Conservation (phyloP, 2,888 invertebrate genomes). For the Agonopterix subpropinquella region DNA sequence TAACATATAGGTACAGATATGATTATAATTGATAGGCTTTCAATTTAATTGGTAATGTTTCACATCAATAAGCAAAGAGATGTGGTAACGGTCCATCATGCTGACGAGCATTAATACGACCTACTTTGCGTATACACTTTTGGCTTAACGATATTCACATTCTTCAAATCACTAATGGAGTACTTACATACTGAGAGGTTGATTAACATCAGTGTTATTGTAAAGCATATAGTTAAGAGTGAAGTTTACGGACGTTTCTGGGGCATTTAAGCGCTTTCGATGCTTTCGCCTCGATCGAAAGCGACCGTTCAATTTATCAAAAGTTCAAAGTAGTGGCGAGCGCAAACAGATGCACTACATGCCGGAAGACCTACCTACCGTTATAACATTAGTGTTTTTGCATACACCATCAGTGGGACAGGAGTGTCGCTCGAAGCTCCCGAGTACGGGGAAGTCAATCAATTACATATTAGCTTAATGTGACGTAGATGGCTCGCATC, state of each 20-base stretch:
- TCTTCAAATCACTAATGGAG: slow-evolving; percentile 16
- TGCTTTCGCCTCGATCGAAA: slow-evolving; percentile 32
- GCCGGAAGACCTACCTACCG: slow-evolving; percentile 47
- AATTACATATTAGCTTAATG: slow-evolving; percentile 74
- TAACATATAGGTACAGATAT: slow-evolving; percentile 23
- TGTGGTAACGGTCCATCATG: slow-evolving; percentile 33
- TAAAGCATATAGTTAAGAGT: slow-evolving; percentile 18
- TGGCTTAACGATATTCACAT: slow-evolving; percentile 27
- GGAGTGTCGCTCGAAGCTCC: slow-evolving; percentile 52
- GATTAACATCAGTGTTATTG: slow-evolving; percentile 35
- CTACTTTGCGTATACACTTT: slow-evolving; percentile 34
- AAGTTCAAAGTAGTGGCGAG: slow-evolving; percentile 27
- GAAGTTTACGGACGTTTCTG: slow-evolving; percentile 25
- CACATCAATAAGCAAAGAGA: slow-evolving; percentile 34
- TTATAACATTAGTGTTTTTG: slow-evolving; percentile 71
- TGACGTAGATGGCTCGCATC: slow-evolving; percentile 53
- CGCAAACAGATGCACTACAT: slow-evolving; percentile 26
- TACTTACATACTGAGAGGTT: slow-evolving; percentile 25
- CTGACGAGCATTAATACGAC: slow-evolving; percentile 26
- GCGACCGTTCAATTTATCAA: slow-evolving; percentile 39
- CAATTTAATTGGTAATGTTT: slow-evolving; percentile 40
- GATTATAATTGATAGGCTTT: slow-evolving; percentile 43
- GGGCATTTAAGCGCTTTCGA: slow-evolving; percentile 28
- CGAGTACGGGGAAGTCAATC: slow-evolving; percentile 53
- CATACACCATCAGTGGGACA: slow-evolving; percentile 63